Base-by-base conservation (phyloP, 2,797 vertebrate genomes). In the Pangasius krempfi region DNA sequence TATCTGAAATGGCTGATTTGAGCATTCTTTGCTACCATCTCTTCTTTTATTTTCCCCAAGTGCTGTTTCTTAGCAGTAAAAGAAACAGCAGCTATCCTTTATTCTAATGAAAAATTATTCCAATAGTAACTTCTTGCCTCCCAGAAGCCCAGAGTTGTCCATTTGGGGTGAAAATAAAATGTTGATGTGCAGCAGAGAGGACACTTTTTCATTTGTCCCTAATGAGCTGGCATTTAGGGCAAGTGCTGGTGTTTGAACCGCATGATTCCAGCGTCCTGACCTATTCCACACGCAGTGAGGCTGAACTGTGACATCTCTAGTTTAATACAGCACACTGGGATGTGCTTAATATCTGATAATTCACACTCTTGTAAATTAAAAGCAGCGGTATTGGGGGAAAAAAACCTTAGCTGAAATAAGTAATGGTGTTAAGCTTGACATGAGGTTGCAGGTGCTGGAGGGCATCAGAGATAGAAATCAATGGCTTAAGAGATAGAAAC, bases 141-240 rank as follows among this genome's bases (percentile, higher is more conserved):
- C 84, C 50, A 16, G 62, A 25, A 75, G 60, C 40, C 86, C n/a
- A 47, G 87, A 70, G 25, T 72, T 72, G 64, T 85, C 89, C 72
- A 87, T 88, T 88, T 47, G 75, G 56, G 87, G 54, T 80, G 62
- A 87, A 82, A 89, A 87, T 75, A 62, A 86, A 87, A 88, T 85
- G 89, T 84, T 90, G 89, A 90, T 89, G 87, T 88, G 73, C 60
- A 58, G 78, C 30, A 82, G 88, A 44, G 54, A 90, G 62, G 82
- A 64, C 37, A 66, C 89, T 89, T 85, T 64, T 78, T 87, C 79
- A 86, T 89, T 86, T 56, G 70, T 68, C 85, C 37, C 89, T 88
- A 92, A 90, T 91, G 86, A 91, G 79, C 62, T 88, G 89, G 83
- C 89, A 89, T 91, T 92, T 90, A 81, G 62, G 86, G 47, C 56